Evolutionary conservation across 2,888 invertebrate species (phyloP).

Genomic region (Electrophaes corylata): DNA sequence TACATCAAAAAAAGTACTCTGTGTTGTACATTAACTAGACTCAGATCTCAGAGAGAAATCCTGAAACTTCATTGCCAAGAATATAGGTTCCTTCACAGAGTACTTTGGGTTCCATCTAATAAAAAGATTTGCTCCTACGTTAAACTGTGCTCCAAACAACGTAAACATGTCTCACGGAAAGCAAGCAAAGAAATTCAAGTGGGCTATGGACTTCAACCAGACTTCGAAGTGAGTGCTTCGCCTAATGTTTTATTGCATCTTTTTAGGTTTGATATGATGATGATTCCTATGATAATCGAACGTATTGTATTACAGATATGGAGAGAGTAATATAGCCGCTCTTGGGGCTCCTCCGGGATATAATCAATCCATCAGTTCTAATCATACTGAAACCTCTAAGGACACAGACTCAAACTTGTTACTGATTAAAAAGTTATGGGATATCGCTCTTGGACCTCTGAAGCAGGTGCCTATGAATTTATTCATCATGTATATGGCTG

Average conservation of each 20-base stretch:
- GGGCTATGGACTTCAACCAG: conserved; percentile 86
- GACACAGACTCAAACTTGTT: conserved; percentile 93
- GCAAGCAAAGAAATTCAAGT: conserved; percentile 83
- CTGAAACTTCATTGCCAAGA: not conserved
- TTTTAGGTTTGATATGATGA: not conserved
- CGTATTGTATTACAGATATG: conserved; percentile 54
- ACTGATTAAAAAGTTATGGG: conserved; percentile 98
- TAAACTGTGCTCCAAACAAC: not conserved
- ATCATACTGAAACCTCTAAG: conserved; percentile 90
- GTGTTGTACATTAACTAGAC: too few relatives aligned
- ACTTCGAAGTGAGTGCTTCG: conserved; percentile 68
- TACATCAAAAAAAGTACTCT: too few relatives aligned
- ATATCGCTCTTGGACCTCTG: conserved; percentile 96
- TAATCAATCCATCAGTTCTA: conserved; percentile 88
- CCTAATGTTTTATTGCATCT: not conserved
- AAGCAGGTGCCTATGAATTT: conserved; percentile 99
- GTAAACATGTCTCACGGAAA: conserved; percentile 69
- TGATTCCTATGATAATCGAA: not conserved
- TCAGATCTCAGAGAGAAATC: too few relatives aligned
- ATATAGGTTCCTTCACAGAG: too few relatives aligned
- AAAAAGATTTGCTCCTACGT: not conserved
- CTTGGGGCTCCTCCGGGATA: conserved; percentile 94
- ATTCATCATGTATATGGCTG: conserved; percentile 99
- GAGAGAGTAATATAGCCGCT: conserved; percentile 63
- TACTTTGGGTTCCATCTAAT: too few relatives aligned